phyloP scores from a whole-genome alignment of 2,888 invertebrate genomes.

The Caenorhabditis sp. region DNA sequence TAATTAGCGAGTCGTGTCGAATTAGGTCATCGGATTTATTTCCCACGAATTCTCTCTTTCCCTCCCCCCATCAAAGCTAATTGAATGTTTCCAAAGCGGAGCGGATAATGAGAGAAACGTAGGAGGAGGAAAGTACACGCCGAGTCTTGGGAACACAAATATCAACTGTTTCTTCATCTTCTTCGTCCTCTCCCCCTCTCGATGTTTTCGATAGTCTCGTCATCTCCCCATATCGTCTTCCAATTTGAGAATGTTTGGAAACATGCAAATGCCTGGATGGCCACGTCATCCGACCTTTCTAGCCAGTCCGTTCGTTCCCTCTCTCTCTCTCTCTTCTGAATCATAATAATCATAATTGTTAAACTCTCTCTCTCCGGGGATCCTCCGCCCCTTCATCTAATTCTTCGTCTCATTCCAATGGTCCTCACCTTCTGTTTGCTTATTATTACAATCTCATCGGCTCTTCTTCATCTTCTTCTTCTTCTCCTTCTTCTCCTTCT shows the following conservation, averaged over 20 bases:
- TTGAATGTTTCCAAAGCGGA: conserved; percentile 22
- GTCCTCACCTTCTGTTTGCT: conserved; percentile 3
- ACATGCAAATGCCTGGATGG: conserved; percentile 11
- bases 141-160: not conserved
- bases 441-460: conserved; percentile 9
- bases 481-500: not conserved
- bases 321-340: conserved; percentile 31
- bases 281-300: conserved; percentile 23
- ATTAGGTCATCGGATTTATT: conserved; percentile 47
- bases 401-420: conserved; percentile 19
- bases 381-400: conserved; percentile 14
- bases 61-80: conserved; percentile 10
- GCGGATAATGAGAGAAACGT: not conserved
- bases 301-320: not conserved
- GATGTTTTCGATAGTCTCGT: conserved; percentile 11
- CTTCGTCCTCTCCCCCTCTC: not conserved
- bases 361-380: conserved; percentile 29
- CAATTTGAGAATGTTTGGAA: conserved; percentile 12
- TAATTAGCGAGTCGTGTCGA: conserved; percentile 45
- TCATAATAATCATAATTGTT: conserved; percentile 58
- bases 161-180: not conserved
- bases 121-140: not conserved
- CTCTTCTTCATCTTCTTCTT: too few species aligned
- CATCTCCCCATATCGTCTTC: conserved; percentile 3
- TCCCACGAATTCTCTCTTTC: conserved; percentile 28